Conservation (phyloP, 2,888 invertebrate genomes). For the Odontocerum albicorne region DNA sequence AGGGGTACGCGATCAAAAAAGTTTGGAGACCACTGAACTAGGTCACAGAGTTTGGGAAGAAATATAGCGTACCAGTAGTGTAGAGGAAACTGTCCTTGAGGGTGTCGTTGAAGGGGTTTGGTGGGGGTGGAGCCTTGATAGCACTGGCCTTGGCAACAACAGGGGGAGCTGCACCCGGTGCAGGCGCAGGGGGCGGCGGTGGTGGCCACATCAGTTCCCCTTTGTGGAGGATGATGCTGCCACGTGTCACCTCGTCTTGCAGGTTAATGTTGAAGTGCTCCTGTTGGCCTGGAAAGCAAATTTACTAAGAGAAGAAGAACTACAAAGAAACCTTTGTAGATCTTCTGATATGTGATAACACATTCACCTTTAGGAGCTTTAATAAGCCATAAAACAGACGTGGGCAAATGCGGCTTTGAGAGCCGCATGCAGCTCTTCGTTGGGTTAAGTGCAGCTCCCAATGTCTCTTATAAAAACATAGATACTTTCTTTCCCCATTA, state of each 20-base stretch:
- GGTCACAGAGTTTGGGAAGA: too few species aligned
- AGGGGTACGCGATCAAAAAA: too few species aligned
- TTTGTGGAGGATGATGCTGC: constrained; percentile 75
- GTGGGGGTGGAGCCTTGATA: constrained; percentile 49
- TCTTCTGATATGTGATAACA: too few species aligned
- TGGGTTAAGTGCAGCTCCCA: too few species aligned
- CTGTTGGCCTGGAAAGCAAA: constrained; percentile 61
- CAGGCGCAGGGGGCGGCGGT: constrained; percentile 64
- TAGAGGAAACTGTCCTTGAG: constrained; percentile 67
- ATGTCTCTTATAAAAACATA: too few species aligned
- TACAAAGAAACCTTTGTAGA: too few species aligned
- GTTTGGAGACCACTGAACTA: too few species aligned
- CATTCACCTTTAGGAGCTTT: too few species aligned
- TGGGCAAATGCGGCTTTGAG: too few species aligned
- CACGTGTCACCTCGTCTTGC: constrained; percentile 84
- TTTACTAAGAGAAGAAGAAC: background rate
- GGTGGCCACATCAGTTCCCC: constrained; percentile 81
- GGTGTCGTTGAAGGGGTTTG: constrained; percentile 70
- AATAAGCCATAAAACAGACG: too few species aligned
- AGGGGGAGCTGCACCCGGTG: constrained; percentile 51
- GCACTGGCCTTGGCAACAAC: constrained; percentile 48
- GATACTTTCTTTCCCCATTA: too few species aligned
- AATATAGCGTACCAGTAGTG: constrained; percentile 61
- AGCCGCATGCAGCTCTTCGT: too few species aligned
- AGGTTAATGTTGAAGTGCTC: constrained; percentile 79